Percentiles rank a stretch among this genome's conserved stretches.
Conservation (phyloP, 2,113 vertebrate species). For the Ploceus nigricollis region DNA sequence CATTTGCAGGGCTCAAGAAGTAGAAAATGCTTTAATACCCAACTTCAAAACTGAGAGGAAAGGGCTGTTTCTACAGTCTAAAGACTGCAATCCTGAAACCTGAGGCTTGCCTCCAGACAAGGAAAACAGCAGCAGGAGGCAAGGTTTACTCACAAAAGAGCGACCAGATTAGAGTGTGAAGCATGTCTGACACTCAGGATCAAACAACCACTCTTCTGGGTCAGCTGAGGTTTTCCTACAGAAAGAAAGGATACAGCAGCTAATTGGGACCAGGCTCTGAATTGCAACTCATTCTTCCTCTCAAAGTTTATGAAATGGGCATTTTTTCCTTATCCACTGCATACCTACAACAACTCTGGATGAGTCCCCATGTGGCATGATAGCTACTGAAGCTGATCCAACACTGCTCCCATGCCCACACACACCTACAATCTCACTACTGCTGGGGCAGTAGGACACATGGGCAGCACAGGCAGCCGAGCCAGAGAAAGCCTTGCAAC, state of each 20-base stretch:
- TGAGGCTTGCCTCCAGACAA: neutral
- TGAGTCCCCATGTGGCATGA: neutral
- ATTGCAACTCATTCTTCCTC: neutral
- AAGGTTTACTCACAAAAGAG: slow-evolving; percentile 5
- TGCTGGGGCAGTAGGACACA: neutral
- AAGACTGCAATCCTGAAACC: neutral
- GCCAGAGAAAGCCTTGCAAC: neutral
- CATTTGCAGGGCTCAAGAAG: neutral
- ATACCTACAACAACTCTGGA: neutral
- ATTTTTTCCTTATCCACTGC: neutral
- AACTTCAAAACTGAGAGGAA: neutral
- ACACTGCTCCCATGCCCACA: neutral
- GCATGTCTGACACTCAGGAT: neutral
- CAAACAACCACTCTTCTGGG: neutral
- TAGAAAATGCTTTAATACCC: neutral
- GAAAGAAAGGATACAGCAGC: neutral
- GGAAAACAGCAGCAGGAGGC: neutral
- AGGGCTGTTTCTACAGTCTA: neutral
- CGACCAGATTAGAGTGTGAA: neutral
- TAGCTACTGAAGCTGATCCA: neutral
- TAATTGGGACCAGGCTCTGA: neutral
- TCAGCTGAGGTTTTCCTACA: neutral
- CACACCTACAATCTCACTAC: neutral
- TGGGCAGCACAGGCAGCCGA: neutral
- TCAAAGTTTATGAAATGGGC: neutral